phyloP scores from a whole-genome alignment of 2,113 vertebrate genomes.

The Daboia siamensis region DNA sequence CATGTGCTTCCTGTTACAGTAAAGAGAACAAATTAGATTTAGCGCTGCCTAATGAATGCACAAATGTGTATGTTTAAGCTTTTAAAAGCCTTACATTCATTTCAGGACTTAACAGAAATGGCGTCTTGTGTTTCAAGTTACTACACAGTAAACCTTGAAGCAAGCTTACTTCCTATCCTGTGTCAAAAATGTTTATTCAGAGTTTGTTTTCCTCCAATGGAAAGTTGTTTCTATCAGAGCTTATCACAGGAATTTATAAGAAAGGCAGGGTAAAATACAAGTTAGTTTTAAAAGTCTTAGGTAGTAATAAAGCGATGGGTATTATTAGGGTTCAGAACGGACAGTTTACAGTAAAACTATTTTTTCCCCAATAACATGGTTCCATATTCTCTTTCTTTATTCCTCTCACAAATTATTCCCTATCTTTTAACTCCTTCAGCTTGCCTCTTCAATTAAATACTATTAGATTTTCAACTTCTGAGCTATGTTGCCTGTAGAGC shows the following conservation, averaged over 20 bases:
- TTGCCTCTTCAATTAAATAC: no score
- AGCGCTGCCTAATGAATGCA: conserved; percentile 71
- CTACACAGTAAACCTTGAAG: neutral
- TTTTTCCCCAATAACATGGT: neutral
- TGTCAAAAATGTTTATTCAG: neutral
- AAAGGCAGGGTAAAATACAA: rapidly evolving
- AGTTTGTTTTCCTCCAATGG: neutral
- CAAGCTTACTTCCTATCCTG: neutral
- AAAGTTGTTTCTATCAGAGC: neutral
- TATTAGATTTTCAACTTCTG: neutral
- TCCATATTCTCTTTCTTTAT: neutral
- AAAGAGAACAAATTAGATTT: conserved; percentile 77
- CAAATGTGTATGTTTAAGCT: conserved; percentile 69
- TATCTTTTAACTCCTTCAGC: neutral
- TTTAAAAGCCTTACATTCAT: conserved; percentile 65
- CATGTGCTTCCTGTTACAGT: conserved; percentile 80
- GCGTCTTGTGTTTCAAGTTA: conserved; percentile 43
- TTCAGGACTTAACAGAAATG: conserved; percentile 61
- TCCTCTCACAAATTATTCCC: neutral
- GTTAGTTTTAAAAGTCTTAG: rapidly evolving
- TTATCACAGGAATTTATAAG: neutral
- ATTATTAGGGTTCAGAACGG: neutral
- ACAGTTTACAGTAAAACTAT: neutral
- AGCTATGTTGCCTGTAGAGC: conserved; percentile 17
- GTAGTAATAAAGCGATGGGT: neutral